phyloP scores from a whole-genome alignment of 2,888 invertebrate species.

The Lissonota sp. region DNA sequence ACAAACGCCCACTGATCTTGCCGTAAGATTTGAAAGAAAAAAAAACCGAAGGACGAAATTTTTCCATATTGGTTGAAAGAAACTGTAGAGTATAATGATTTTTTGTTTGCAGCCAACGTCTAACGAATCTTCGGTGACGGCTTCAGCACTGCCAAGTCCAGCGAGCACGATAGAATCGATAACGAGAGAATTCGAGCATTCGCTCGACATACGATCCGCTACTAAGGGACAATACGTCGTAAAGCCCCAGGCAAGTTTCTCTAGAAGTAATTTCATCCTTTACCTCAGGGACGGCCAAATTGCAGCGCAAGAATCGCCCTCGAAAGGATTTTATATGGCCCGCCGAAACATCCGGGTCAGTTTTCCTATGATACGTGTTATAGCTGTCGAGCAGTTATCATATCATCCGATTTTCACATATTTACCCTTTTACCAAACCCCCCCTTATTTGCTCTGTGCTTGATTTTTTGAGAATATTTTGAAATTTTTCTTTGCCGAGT shows the following conservation, averaged over 20 bases:
- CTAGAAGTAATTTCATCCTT: conserved; percentile 70
- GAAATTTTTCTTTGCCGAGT: conserved; percentile 4
- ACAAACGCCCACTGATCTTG: conserved; percentile 80
- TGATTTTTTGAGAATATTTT: conserved; percentile 22
- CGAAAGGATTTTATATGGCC: conserved; percentile 69
- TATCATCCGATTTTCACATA: conserved; percentile 12
- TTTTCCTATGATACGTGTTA: conserved; percentile 60
- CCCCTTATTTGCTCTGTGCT: conserved; percentile 9
- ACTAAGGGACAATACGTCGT: conserved; percentile 87
- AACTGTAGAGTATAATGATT: conserved; percentile 5
- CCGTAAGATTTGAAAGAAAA: conserved; percentile 76
- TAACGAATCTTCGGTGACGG: conserved; percentile 81
- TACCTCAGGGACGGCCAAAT: conserved; percentile 69
- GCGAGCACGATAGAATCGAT: conserved; percentile 92
- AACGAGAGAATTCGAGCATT: conserved; percentile 93
- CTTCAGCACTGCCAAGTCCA: conserved; percentile 89
- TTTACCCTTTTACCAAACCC: not conserved
- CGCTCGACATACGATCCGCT: conserved; percentile 88
- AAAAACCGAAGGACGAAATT: conserved; percentile 10
- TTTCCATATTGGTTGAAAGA: too few species aligned
- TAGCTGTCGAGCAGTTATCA: conserved; percentile 56
- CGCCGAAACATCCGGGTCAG: conserved; percentile 70
- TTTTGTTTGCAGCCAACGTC: conserved; percentile 82
- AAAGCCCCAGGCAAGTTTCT: conserved; percentile 85
- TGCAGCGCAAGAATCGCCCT: conserved; percentile 67